Conservation (phyloP, 1,140 invertebrate species). For the Drosophila sproati region DNA sequence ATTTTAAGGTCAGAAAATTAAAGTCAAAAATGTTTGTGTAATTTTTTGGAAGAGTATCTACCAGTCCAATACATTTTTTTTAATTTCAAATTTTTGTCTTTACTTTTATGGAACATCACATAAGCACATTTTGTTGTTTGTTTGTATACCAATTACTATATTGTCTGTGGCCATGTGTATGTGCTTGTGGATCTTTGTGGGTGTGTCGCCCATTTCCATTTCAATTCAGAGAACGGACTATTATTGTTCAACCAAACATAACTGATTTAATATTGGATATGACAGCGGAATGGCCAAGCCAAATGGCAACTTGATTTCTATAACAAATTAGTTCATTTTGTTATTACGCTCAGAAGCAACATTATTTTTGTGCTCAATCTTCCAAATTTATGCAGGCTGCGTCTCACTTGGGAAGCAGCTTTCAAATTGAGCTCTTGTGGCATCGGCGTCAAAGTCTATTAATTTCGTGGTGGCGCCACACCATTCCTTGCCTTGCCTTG, state of each 20-base stretch:
- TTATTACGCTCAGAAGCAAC: constrained; percentile 49
- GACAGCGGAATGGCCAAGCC: constrained; percentile 42
- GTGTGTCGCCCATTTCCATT: background rate
- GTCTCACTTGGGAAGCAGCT: constrained; percentile 7
- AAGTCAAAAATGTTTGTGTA: too few relatives aligned
- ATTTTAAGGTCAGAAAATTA: too few relatives aligned
- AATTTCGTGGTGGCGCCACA: constrained; percentile 48
- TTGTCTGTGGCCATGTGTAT: constrained; percentile 51
- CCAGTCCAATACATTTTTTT: background rate
- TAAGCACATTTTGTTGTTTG: constrained; percentile 54
- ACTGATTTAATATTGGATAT: constrained; percentile 71
- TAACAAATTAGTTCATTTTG: constrained; percentile 66
- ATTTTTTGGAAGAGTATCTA: constrained; percentile 4
- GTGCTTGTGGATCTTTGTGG: constrained; percentile 9
- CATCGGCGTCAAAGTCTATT: constrained; percentile 40
- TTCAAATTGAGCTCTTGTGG: constrained; percentile 31
- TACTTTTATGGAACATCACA: constrained; percentile 53
- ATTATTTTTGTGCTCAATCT: constrained; percentile 49
- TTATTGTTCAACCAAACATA: constrained; percentile 55
- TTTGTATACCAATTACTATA: constrained; percentile 60
- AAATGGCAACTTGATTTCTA: constrained; percentile 63
- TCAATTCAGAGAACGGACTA: constrained; percentile 18
- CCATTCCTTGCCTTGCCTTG: constrained; percentile 2
- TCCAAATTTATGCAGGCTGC: constrained; percentile 37
- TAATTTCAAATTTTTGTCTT: constrained; percentile 38